phyloP scores from a whole-genome alignment of 1,140 invertebrate genomes.

The Lepidotrigona ventralis region DNA sequence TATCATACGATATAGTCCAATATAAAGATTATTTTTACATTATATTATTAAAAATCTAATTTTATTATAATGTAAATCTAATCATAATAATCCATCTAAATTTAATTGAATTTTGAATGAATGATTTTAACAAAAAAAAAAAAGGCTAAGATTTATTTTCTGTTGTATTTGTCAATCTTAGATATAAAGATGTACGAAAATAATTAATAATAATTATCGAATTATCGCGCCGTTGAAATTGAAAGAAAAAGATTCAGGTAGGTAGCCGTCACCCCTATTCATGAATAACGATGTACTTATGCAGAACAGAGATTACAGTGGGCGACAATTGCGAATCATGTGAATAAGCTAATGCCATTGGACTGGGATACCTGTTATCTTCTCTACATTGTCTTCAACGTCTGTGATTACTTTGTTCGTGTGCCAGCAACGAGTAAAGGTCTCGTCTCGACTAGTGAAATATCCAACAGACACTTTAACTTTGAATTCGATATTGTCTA shows the following conservation, averaged over 20 bases:
- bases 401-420: constrained; percentile 2
- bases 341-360: constrained; percentile 40
- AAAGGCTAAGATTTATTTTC: background rate
- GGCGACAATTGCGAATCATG: constrained; percentile 52
- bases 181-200: too few species aligned
- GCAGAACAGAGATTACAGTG: constrained; percentile 31
- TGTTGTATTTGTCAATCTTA: too few species aligned
- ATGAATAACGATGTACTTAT: constrained; percentile 43
- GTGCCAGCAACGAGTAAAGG: background rate
- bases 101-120: too few species aligned
- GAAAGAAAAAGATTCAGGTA: constrained; percentile 15
- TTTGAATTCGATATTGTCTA: background rate
- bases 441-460: constrained; percentile 8
- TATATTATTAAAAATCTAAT: too few species aligned
- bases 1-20: too few species aligned
- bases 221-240: background rate
- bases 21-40: too few species aligned
- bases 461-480: background rate
- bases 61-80: too few species aligned
- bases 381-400: constrained; percentile 45
- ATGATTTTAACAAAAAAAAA: background rate
- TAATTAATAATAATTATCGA: background rate
- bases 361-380: constrained; percentile 40
- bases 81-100: too few species aligned
- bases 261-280: constrained; percentile 36